Base-by-base conservation (phyloP, 1,140 invertebrate species). In the Scaptomyza graminum region DNA sequence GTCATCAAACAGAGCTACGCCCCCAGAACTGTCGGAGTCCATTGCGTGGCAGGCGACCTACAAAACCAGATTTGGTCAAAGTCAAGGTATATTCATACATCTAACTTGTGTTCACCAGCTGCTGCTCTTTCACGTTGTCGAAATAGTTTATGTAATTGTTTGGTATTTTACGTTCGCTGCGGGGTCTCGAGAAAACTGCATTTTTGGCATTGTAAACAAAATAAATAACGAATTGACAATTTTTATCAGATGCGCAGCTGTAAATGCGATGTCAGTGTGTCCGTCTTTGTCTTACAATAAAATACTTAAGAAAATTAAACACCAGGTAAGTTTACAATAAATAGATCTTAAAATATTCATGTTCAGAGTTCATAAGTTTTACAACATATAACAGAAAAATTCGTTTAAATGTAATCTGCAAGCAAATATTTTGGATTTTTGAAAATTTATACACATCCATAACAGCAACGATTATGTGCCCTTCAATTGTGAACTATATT, bases 161-260 rank as follows among this genome's bases (percentile, higher is more conserved):
- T 1, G 31, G 28, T 5, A 1, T 22, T 9, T 44, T n/a, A 9
- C 31, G 7, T 50, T n/a, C 9, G 28, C 4, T 11, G 6, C 11
- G 6, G 12, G 49, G 12, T 2, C 22, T 8, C 34, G 5, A 50
- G 39, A 61, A 41, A 71, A 52, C 81, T 77, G 74, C 81, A 84
- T 84, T 77, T 87, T 84, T 5, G 22, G 43, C 43, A 39, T 47
- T 12, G 68, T 71, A 67, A 57, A 37, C 25, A 47, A 74, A 55
- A n/a, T n/a, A 75, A 60, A 71, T 52, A 82, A 74, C 43, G 65
- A 46, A 15, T 49, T 28, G 50, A 54, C 34, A 68, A 39, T 37
- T 61, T 52, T 55, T 63, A 13, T 41, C 62, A 59, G 22, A 34
- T 43, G 12, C 64, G 57, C 81, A 88, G 80, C 81, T 85, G 81